Evolutionary conservation across 1,140 invertebrate genomes (phyloP), one percentile per base, ranked within the genome.

Genomic region (Leptinotarsa defecta): DNA sequence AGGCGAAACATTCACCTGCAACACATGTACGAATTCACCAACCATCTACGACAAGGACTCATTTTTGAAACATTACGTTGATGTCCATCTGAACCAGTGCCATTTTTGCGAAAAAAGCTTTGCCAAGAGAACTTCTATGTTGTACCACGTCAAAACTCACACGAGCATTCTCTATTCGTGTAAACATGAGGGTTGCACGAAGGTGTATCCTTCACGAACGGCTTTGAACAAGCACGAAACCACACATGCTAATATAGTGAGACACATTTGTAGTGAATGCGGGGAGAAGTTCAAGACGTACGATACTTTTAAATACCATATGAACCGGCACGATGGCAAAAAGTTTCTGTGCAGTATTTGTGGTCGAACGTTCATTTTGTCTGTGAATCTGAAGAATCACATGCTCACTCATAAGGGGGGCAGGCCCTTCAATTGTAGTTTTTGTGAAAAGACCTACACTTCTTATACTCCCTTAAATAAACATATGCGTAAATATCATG

Each of bases 361-460:
- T 48, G 75, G 75, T 20, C 68, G 68, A 63, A 69, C 71, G 3
- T 76, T 74, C 48, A 61, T 76, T 48, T 65, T 68, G 48, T 73
- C 75, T 6, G 67, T 68, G 15, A 71, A 76, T 67, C 48, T 77
- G n/a, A 77, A 74, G 19, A 65, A 71, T 57, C 76, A 77, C 68
- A 74, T 74, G 73, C 62, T 49, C 65, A 49, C 43, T 22, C 76
- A 77, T 43, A 70, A 43, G 13, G 76, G 76, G 5, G 62, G 63
- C 8, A 77, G 74, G 27, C 76, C 65, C 13, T 74, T 74, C 63
- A 74, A 71, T 19, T 77, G 76, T 77, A 43, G 3, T 67, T 64
- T 67, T 5, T 77, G 76, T 48, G 71, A 70, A 8, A 77, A 77
- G 68, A 73, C 72, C 67, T 77, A 74, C 63, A 57, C 73, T n/a